phyloP scores from a whole-genome alignment of 1,140 invertebrate genomes.

The Euura saliciscinereae region DNA sequence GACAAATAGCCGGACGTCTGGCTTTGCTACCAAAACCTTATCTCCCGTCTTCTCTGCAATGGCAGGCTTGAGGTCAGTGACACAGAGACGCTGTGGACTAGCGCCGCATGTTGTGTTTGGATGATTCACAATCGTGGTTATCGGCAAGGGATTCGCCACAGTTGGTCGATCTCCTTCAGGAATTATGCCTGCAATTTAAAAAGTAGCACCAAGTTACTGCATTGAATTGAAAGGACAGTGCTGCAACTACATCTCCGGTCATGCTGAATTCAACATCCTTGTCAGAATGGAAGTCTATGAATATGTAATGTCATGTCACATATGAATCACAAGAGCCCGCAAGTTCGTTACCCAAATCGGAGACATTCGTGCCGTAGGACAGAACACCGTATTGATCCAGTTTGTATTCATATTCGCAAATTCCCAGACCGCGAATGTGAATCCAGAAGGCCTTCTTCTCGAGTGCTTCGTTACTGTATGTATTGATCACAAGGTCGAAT shows the following conservation, averaged over 20 bases:
- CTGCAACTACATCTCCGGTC: too few relatives aligned
- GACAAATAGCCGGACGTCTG: neutral
- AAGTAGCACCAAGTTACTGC: neutral
- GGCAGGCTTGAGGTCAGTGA: neutral
- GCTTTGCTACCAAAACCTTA: neutral
- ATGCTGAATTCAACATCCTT: too few relatives aligned
- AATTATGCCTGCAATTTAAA: too few relatives aligned
- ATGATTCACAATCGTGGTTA: neutral
- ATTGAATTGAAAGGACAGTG: neutral
- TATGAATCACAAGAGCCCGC: too few relatives aligned
- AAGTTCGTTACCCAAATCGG: neutral
- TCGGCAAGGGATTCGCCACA: neutral
- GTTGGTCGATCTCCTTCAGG: too few relatives aligned
- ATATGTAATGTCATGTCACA: too few relatives aligned
- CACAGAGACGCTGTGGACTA: neutral
- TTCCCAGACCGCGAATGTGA: slow-evolving; percentile 51
- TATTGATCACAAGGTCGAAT: slow-evolving; percentile 64
- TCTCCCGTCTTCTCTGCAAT: neutral
- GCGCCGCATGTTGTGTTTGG: neutral
- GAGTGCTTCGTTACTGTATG: slow-evolving; percentile 48
- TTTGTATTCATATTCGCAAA: slow-evolving; percentile 47
- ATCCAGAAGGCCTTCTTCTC: slow-evolving; percentile 61
- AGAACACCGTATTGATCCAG: neutral
- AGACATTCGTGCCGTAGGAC: neutral
- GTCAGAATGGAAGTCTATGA: neutral